Percentiles rank a stretch among this genome's conserved stretches.
phyloP scores from a whole-genome alignment of 2,888 invertebrate genomes.

The Loripinus fragilis region DNA sequence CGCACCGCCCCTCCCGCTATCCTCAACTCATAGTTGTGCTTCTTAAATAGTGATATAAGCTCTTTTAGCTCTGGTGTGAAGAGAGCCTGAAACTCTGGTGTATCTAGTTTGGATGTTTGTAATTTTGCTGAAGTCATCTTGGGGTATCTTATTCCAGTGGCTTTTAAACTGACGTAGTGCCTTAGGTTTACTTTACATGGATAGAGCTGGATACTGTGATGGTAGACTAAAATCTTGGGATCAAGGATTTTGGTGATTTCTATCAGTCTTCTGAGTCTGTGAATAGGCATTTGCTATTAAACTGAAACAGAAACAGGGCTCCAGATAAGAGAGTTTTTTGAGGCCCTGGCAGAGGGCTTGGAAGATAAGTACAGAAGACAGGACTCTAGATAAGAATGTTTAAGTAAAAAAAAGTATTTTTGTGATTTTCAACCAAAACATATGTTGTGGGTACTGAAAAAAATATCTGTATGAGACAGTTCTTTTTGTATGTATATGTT shows the following conservation, averaged over 20 bases:
- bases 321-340: too few species aligned
- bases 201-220: background rate
- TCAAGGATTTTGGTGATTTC: background rate
- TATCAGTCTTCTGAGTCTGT: background rate
- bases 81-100: constrained; percentile 75
- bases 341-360: too few species aligned
- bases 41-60: constrained; percentile 90
- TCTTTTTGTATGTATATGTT: too few species aligned
- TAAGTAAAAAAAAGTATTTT: too few species aligned
- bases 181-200: background rate
- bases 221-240: too few species aligned
- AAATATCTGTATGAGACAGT: too few species aligned
- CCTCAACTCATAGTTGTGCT: constrained; percentile 89
- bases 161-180: background rate
- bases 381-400: too few species aligned
- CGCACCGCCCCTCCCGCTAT: constrained; percentile 99
- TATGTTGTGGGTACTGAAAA: too few species aligned
- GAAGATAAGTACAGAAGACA: too few species aligned
- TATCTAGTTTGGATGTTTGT: constrained; percentile 78
- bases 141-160: constrained; percentile 8
- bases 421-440: too few species aligned
- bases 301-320: too few species aligned
- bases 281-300: background rate
- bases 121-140: constrained; percentile 45
- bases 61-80: constrained; percentile 92